Evolutionary conservation across 2,888 invertebrate species (phyloP).

Genomic region (Cancer borealis): DNA sequence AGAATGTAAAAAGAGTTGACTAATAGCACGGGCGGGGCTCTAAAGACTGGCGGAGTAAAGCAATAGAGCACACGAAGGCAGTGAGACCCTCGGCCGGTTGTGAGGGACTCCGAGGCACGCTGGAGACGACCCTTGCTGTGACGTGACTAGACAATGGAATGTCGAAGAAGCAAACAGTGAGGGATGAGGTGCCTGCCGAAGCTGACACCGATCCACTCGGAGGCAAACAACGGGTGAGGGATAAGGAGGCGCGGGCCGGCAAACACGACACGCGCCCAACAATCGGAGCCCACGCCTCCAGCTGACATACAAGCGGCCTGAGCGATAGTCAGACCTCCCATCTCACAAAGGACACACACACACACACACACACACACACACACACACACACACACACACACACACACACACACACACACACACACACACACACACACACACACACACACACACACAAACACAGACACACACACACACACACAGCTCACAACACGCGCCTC

Average conservation of each 20-base stretch:
- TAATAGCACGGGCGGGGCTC: slow-evolving; percentile 13
- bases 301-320: slow-evolving; percentile 47
- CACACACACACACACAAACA: slow-evolving; percentile 48
- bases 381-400: slow-evolving; percentile 51
- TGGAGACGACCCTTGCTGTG: background rate
- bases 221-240: slow-evolving; percentile 47
- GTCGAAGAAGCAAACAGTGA: slow-evolving; percentile 55
- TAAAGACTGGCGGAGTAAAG: background rate
- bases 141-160: slow-evolving; percentile 23
- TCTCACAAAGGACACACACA: slow-evolving; percentile 39
- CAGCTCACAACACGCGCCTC: slow-evolving; percentile 10
- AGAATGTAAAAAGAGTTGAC: slow-evolving; percentile 27
- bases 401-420: slow-evolving; percentile 49
- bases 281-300: slow-evolving; percentile 51
- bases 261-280: slow-evolving; percentile 45
- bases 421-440: slow-evolving; percentile 42
- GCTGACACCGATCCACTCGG: slow-evolving; percentile 54
- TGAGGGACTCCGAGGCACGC: slow-evolving; percentile 16
- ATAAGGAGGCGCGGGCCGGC: slow-evolving; percentile 27
- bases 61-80: slow-evolving; percentile 29
- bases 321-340: slow-evolving; percentile 50
- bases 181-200: slow-evolving; percentile 53
- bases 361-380: slow-evolving; percentile 45
- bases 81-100: background rate
- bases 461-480: slow-evolving; percentile 51